Evolutionary conservation across 2,113 vertebrate genomes (phyloP), one percentile per base, ranked within the genome.

Genomic region (Ploceus nigricollis): DNA sequence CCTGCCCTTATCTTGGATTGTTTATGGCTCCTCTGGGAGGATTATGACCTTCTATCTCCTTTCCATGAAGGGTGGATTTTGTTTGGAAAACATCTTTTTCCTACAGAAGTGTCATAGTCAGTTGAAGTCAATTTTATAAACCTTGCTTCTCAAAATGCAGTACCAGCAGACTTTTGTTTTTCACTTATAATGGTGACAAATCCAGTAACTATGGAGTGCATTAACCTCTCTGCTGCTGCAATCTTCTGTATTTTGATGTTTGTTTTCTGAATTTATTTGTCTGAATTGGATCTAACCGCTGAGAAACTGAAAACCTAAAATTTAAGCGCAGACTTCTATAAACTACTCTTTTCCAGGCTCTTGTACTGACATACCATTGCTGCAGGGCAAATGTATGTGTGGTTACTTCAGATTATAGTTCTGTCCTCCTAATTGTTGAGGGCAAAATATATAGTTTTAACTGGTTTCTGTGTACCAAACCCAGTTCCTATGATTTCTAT

Each of bases 21-120:
- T 95, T 97, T 97, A 94, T 90, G 89, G 54, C 76, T 97, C 94
- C 92, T 85, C 53, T 69, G 93, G 94, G 96, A 97, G 76, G 73
- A 87, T 79, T 71, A 78, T 97, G 94, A 97, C 96, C 96, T 97
- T 95, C 66, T 92, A 78, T 87, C 84, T 96, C 88, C 84, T 97
- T 94, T 96, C 77, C 61, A 89, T 0, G 2, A n/a, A 82, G 95
- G 39, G 80, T 88, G 78, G 85, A 66, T 95, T 85, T 95, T 96
- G 81, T 93, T 96, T 88, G 77, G 82, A 93, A 93, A 97, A 97
- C 37, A 80, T 75, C 72, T 40, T 94, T 91, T 91, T 93, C 82
- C 79, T 93, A 73, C 40, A 80, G 35, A 81, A 87, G 35, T 80
- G 37, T 91, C 81, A 86, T 12, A 95, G 72, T 65, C 57, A 54